Conservation (phyloP, 2,797 vertebrate genomes). For the Ctenopoma multispine region DNA sequence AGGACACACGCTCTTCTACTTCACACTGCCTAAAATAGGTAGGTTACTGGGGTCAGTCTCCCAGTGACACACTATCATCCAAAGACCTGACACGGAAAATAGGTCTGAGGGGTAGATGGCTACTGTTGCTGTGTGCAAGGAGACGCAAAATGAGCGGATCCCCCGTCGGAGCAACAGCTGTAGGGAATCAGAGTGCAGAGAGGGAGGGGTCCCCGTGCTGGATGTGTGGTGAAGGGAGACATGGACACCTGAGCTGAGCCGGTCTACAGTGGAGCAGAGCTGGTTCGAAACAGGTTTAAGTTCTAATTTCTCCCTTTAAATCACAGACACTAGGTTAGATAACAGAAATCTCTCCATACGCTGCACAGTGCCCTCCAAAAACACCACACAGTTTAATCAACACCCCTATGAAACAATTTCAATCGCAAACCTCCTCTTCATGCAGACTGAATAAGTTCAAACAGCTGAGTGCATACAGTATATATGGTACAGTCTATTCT, state of each 20-base stretch:
- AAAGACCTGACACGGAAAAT: constrained; percentile 52
- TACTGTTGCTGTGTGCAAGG: constrained; percentile 47
- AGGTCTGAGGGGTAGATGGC: not conserved
- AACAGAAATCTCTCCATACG: too few species aligned
- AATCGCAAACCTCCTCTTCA: too few species aligned
- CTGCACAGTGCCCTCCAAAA: too few species aligned
- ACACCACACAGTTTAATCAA: too few species aligned
- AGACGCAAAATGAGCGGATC: constrained; percentile 52
- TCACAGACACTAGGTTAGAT: too few species aligned
- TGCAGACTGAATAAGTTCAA: too few species aligned
- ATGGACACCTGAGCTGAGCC: constrained; percentile 2
- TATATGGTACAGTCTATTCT: too few species aligned
- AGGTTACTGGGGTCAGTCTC: constrained; percentile 47
- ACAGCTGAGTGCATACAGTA: too few species aligned
- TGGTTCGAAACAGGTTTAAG: not conserved
- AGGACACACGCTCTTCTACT: not conserved
- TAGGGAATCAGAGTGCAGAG: not conserved
- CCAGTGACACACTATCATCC: constrained; percentile 39
- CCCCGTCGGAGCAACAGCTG: constrained; percentile 11
- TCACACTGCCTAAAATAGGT: constrained; percentile 69
- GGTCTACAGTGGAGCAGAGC: not conserved
- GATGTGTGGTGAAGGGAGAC: too few species aligned
- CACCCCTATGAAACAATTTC: too few species aligned
- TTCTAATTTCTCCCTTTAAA: not conserved
- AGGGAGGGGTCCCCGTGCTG: constrained; percentile 2